phyloP scores from a whole-genome alignment of 2,113 vertebrate genomes.

The Xiphias gladius region DNA sequence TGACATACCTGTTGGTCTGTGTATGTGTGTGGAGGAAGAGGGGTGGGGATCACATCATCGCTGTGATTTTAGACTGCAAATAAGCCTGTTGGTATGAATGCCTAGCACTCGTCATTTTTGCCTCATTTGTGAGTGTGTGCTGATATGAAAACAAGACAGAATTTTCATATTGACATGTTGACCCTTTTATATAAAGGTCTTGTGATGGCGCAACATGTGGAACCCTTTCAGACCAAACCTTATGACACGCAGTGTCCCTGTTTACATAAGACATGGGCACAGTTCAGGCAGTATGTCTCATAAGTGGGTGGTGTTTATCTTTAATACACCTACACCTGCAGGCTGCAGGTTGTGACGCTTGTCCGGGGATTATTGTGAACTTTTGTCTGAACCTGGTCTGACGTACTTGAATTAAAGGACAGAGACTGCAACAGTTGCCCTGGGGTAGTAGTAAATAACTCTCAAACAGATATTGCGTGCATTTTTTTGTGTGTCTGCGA shows the following conservation, averaged over 20 bases:
- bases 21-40: not conserved
- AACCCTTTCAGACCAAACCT: constrained; percentile 18
- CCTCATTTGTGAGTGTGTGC: not conserved
- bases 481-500: constrained; percentile 1
- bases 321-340: constrained; percentile 52
- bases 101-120: not conserved
- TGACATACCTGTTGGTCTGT: not conserved
- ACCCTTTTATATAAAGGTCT: not conserved
- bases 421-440: not conserved
- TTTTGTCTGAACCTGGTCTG: constrained; percentile 29
- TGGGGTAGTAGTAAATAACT: not conserved
- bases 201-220: constrained; percentile 20
- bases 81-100: not conserved
- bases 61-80: not conserved
- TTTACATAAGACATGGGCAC: constrained; percentile 22
- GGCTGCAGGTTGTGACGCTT: constrained; percentile 33
- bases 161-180: constrained; percentile 4
- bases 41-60: not conserved
- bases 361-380: constrained; percentile 18
- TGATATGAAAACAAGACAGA: not conserved
- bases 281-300: constrained; percentile 11
- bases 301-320: constrained; percentile 40
- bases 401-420: constrained; percentile 15
- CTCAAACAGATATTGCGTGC: not conserved
- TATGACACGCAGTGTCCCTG: not conserved